A percentile compares a stretch with the other conserved stretches of the same genome.
phyloP scores from a whole-genome alignment of 2,113 vertebrate genomes.

The Chiloscyllium plagiosum region DNA sequence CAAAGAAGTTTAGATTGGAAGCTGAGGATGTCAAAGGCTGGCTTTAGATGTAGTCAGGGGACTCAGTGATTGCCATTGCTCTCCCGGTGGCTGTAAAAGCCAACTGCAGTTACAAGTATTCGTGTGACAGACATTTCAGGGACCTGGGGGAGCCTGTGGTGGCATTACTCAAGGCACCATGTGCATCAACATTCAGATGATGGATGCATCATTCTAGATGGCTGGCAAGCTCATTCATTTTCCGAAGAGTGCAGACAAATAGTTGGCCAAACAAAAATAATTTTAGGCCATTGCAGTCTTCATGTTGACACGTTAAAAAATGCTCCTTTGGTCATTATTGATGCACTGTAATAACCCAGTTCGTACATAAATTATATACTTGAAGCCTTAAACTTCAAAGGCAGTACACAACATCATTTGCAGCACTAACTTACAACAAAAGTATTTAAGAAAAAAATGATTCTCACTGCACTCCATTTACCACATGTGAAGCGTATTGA shows the following conservation, averaged over 20 bases:
- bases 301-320: background rate
- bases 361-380: background rate
- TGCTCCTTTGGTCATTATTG: background rate
- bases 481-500: background rate
- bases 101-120: background rate
- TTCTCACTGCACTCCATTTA: background rate
- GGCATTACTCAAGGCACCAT: background rate
- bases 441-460: background rate
- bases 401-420: background rate
- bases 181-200: conserved; percentile 3
- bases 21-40: background rate
- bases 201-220: background rate
- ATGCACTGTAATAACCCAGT: background rate
- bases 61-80: background rate
- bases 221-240: conserved; percentile 27
- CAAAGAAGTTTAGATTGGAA: background rate
- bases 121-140: background rate
- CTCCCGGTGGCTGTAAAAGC: background rate
- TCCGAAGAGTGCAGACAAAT: conserved; percentile 2
- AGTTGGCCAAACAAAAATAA: background rate
- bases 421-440: background rate
- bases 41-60: background rate
- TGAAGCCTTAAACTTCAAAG: background rate
- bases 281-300: background rate
- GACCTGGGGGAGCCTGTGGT: background rate